These are phyloP conservation scores for Ailuropoda melanoleuca DNA, from an alignment of 2,113 vertebrate genomes.

Conservation along the genomic window DNA sequence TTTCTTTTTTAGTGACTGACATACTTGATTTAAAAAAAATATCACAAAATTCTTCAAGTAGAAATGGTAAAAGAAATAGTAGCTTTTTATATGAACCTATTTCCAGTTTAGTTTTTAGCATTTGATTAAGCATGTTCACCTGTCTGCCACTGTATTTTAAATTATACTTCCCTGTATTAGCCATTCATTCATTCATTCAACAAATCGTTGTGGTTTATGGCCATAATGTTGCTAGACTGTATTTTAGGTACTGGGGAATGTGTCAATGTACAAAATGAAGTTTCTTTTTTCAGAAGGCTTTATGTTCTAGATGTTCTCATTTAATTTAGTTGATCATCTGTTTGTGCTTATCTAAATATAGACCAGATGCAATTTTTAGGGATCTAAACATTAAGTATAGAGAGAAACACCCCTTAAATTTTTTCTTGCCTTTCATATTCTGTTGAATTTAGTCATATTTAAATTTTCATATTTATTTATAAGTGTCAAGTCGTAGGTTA, in stretches of 20 bases:
- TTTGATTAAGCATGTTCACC: not conserved
- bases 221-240: not conserved
- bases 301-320: not conserved
- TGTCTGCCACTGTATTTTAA: not conserved
- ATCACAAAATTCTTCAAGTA: not conserved
- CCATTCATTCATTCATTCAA: not conserved
- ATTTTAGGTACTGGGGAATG: not conserved
- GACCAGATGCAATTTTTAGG: not conserved
- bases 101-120: not conserved
- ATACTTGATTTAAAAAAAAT: slow-evolving; percentile 4
- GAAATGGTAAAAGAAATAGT: not conserved
- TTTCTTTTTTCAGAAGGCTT: not conserved
- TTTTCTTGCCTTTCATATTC: not conserved
- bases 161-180: not conserved
- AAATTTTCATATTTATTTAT: not conserved
- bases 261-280: not conserved
- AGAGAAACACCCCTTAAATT: not conserved
- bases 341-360: not conserved
- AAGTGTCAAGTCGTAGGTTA: not conserved
- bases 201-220: not conserved
- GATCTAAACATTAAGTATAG: not conserved
- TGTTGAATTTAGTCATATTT: not conserved
- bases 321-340: not conserved
- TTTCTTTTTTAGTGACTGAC: slow-evolving; percentile 14
- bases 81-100: not conserved